These are phyloP conservation scores for Calcarius lapponicus DNA, from an alignment of 2,797 vertebrate species.

Conservation along the genomic window DNA sequence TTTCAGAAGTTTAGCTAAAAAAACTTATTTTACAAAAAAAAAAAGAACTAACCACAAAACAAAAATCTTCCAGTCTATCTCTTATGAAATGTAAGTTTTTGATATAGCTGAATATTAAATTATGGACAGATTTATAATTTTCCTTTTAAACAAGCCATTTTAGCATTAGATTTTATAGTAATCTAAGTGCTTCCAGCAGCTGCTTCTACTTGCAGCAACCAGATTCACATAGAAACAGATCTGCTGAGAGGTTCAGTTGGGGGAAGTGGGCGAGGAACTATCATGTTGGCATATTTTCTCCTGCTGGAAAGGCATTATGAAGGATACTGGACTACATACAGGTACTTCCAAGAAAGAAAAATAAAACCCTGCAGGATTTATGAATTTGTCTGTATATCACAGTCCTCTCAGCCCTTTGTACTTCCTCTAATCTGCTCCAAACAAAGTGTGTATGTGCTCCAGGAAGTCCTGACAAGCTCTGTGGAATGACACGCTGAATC, in stretches of 20 bases:
- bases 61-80: neutral
- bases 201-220: neutral
- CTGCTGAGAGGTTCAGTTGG: neutral
- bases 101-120: neutral
- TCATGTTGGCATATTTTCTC: neutral
- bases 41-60: neutral
- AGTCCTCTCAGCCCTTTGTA: constrained; percentile 3
- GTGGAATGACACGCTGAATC: constrained; percentile 30
- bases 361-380: constrained; percentile 25
- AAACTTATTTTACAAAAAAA: neutral
- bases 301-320: neutral
- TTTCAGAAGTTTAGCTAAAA: neutral
- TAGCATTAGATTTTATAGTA: neutral
- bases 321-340: neutral
- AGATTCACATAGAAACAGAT: neutral
- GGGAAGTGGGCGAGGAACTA: neutral
- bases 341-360: constrained; percentile 30
- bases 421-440: constrained; percentile 36
- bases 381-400: neutral
- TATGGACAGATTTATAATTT: neutral
- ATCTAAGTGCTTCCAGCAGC: neutral
- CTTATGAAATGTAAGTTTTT: fast-evolving
- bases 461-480: constrained; percentile 55
- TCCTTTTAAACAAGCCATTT: neutral
- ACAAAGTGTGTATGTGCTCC: constrained; percentile 16